Evolutionary conservation across 2,113 vertebrate species (phyloP).

Genomic region (Steatornis caripensis): DNA sequence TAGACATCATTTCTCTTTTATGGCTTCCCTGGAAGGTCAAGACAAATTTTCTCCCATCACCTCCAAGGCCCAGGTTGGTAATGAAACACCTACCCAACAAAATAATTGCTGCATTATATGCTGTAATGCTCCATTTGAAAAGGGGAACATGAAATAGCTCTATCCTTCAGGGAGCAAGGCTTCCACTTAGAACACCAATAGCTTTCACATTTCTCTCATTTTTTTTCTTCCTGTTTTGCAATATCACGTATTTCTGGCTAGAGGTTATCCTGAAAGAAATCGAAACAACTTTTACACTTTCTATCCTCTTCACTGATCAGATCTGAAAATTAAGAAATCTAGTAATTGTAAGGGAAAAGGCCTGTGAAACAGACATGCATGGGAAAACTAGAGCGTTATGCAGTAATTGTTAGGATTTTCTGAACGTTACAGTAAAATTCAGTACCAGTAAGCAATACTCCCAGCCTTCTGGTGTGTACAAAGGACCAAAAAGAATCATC

Average conservation of each 20-base stretch:
- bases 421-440: background rate
- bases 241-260: background rate
- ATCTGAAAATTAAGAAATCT: background rate
- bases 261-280: background rate
- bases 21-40: constrained; percentile 20
- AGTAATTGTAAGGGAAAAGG: background rate
- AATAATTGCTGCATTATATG: constrained; percentile 22
- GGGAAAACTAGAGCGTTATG: background rate
- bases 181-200: background rate
- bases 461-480: background rate
- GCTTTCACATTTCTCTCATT: background rate
- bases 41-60: constrained; percentile 43
- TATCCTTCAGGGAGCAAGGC: background rate
- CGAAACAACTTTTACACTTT: background rate
- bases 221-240: background rate
- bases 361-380: background rate
- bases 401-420: background rate
- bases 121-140: background rate
- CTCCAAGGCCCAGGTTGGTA: constrained; percentile 41
- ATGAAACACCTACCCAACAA: constrained; percentile 57
- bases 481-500: background rate
- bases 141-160: background rate
- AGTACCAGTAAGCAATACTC: background rate
- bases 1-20: constrained; percentile 31
- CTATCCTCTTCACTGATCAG: background rate